Base-by-base conservation (phyloP, 2,888 invertebrate species). In the Gortyna flavago region DNA sequence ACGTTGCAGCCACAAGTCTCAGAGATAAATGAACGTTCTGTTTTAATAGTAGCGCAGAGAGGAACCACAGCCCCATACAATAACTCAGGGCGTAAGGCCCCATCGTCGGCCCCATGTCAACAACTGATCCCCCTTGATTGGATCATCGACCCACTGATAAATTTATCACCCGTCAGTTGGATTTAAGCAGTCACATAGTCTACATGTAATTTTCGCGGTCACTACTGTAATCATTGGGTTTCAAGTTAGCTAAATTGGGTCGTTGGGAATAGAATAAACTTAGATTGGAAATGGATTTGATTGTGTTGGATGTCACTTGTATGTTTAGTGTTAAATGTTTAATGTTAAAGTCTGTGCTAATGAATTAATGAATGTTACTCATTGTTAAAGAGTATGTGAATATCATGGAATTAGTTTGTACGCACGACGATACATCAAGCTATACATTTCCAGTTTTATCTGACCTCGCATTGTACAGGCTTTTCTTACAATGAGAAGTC, bases 71-170 rank as follows among this genome's bases (percentile, higher is more conserved):
- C 38, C 69, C 64, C 64, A 77, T 62, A 83, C 81, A 86, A 89
- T 89, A 88, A 87, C 88, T 89, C 88, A 88, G 82, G 81, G 70
- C 75, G 81, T 80, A 79, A 57, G 83, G 68, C 86, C 82, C 75
- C 80, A 75, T 86, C 88, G 88, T 86, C 85, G 72, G 79, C 76
- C 88, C 89, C 88, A 72, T 87, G 88, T 86, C 85, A 87, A 80
- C 86, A 83, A 73, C 81, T 89, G 89, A 88, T 88, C 88, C 89
- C 67, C 68, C 76, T 80, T 88, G 89, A 88, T 88, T 89, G 89
- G 89, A 87, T 87, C 89, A 89, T 88, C 86, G 85, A 88, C 86
- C 85, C 78, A 71, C 41, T 83, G 88, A 87, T 86, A 86, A 83
- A 83, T 88, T 87, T 86, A 89, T 87, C 85, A 86, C 85, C 81